Conservation (phyloP, 2,888 invertebrate species). For the Prionchulus punctatus region DNA sequence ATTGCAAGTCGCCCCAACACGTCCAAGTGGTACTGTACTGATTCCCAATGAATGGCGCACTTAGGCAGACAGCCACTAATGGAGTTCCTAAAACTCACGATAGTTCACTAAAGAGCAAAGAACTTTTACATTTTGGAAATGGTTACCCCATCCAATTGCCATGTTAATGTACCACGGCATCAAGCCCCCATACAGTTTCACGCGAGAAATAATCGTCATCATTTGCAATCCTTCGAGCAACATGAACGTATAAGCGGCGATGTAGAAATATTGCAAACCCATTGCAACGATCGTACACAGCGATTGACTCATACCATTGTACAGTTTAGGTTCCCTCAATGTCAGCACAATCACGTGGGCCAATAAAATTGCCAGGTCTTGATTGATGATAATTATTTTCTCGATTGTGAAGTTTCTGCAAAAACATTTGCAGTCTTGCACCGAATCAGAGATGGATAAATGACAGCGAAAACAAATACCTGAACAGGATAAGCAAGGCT, state of each 20-base stretch:
- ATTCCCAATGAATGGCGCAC: not conserved
- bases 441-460: not conserved
- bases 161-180: not conserved
- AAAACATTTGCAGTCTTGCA: not conserved
- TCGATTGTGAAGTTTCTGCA: conserved; percentile 4
- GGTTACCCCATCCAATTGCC: conserved; percentile 10
- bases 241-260: conserved; percentile 9
- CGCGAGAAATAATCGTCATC: conserved; percentile 1
- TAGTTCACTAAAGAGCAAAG: not conserved
- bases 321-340: conserved; percentile 6
- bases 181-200: not conserved
- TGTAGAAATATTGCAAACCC: conserved; percentile 9
- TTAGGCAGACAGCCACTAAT: not conserved
- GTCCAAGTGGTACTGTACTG: conserved; percentile 10
- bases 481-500: conserved; percentile 4
- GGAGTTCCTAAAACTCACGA: not conserved
- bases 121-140: not conserved
- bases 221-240: conserved; percentile 8
- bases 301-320: not conserved
- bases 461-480: not conserved
- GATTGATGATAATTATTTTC: conserved; percentile 9
- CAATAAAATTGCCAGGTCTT: conserved; percentile 9
- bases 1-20: conserved; percentile 9
- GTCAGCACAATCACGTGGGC: conserved; percentile 10
- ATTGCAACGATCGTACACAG: conserved; percentile 6